Conservation (phyloP, 2,113 vertebrate genomes). For the Acrocephalus arundinaceus region DNA sequence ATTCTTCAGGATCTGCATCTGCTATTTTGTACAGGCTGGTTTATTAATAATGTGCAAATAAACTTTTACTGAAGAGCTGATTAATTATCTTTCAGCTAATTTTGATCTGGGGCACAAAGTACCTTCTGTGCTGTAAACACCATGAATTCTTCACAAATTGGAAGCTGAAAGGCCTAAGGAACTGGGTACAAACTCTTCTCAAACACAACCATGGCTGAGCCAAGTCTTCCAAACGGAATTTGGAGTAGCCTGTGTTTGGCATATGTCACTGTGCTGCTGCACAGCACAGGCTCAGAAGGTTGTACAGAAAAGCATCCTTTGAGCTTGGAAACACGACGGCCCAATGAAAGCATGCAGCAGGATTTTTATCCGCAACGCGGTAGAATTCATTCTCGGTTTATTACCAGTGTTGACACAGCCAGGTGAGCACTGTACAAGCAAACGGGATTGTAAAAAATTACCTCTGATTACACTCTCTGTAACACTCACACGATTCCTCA, state of each 20-base stretch:
- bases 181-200: slow-evolving; percentile 63
- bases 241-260: slow-evolving; percentile 70
- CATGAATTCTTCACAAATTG: slow-evolving; percentile 73
- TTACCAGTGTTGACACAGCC: slow-evolving; percentile 79
- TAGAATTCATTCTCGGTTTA: slow-evolving; percentile 70
- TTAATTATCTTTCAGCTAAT: slow-evolving; percentile 67
- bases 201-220: slow-evolving; percentile 66
- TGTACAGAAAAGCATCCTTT: slow-evolving; percentile 68
- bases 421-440: slow-evolving; percentile 76
- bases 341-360: slow-evolving; percentile 79
- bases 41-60: slow-evolving; percentile 81
- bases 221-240: slow-evolving; percentile 56
- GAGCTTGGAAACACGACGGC: slow-evolving; percentile 67
- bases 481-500: slow-evolving; percentile 64
- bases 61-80: slow-evolving; percentile 75
- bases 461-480: slow-evolving; percentile 73
- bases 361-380: slow-evolving; percentile 59
- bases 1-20: slow-evolving; percentile 66
- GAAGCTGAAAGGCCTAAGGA: slow-evolving; percentile 66
- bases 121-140: slow-evolving; percentile 85
- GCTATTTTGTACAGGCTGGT: slow-evolving; percentile 70
- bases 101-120: slow-evolving; percentile 77
- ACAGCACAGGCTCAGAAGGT: slow-evolving; percentile 65
- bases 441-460: slow-evolving; percentile 70
- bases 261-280: slow-evolving; percentile 58